A percentile compares a stretch with the other conserved stretches of the same genome.
Evolutionary conservation across 23 tunicate species (phyloP).

Genomic region (Ascidia mentula): DNA sequence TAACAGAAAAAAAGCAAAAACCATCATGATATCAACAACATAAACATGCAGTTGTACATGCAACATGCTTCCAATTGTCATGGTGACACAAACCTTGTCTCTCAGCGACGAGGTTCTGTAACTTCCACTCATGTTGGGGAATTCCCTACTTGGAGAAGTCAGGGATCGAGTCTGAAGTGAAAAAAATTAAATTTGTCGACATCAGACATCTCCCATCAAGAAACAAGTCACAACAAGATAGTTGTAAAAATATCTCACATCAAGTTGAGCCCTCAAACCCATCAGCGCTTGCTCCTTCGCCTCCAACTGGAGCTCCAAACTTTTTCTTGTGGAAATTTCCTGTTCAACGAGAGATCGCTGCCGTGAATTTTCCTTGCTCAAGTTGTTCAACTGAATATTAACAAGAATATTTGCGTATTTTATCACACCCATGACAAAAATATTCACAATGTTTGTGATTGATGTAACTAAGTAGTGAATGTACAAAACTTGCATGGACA

Average conservation of each 20-base stretch:
- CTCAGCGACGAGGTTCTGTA: neutral
- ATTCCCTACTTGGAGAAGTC: conserved; percentile 31
- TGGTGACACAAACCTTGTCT: too few relatives aligned
- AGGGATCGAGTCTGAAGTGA: conserved; percentile 35
- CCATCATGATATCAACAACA: too few relatives aligned
- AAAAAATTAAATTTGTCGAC: neutral
- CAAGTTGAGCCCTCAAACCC: conserved; percentile 70
- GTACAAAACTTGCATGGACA: too few relatives aligned
- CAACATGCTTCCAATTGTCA: neutral
- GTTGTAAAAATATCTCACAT: conserved; percentile 7
- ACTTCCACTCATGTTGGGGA: neutral
- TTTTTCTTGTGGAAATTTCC: conserved; percentile 58
- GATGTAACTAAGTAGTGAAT: too few relatives aligned
- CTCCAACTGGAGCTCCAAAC: conserved; percentile 51
- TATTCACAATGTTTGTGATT: too few relatives aligned
- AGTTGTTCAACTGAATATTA: conserved; percentile 45
- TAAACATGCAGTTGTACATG: too few relatives aligned
- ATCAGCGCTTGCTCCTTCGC: conserved; percentile 67
- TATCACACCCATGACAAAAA: too few relatives aligned
- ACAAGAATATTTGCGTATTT: neutral
- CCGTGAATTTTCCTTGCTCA: conserved; percentile 79
- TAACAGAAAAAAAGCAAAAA: too few relatives aligned
- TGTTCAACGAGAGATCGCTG: conserved; percentile 76
- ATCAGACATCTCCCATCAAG: too few relatives aligned
- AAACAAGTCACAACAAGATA: neutral